Evolutionary conservation across 1,140 invertebrate species (phyloP), one percentile per base, ranked within the genome.

Genomic region (Ceratina australensis): DNA sequence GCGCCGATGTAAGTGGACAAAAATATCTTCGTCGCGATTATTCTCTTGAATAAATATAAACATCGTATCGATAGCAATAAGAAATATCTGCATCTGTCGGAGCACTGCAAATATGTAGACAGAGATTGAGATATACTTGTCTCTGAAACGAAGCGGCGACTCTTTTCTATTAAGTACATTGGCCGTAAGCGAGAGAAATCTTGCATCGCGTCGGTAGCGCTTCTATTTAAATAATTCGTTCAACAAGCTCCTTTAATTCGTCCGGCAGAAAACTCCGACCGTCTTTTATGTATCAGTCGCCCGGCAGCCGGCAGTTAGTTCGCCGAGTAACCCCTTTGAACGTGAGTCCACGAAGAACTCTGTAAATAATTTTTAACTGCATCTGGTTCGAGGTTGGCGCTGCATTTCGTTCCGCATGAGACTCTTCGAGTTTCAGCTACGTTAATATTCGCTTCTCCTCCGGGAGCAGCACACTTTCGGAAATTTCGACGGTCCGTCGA

Each of bases 221-320:
- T 78, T 78, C 68, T 68, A 78, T 78, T 72, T 78, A 78, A 78
- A 78, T 72, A 72, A 78, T 78, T 78, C 75, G 57, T 64, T 72
- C 75, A 64, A 78, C 50, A 59, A 72, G 75, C 68, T 49, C 47
- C 60, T 72, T 72, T 78, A 59, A 69, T 72, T 72, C 67, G 15
- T 42, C 59, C 75, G 59, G n/a, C 16, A 64, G 49, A 50, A 49
- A 61, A 28, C 65, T 28, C 24, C 5, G 13, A 28, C 22, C 12
- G 47, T 28, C 20, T 69, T 76, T 28, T 18, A 22, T 42, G n/a
- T 42, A 16, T 15, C 49, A 26, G 13, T 28, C 16, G 33, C 22
- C 12, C 12, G 3, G 33, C 5, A 42, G 42, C 18, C 13, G 7
- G 15, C 47, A 69, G 52, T 42, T 69, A 20, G 18, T 12, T 24